phyloP scores from a whole-genome alignment of 1,140 invertebrate species.

The Hestina assimilis region DNA sequence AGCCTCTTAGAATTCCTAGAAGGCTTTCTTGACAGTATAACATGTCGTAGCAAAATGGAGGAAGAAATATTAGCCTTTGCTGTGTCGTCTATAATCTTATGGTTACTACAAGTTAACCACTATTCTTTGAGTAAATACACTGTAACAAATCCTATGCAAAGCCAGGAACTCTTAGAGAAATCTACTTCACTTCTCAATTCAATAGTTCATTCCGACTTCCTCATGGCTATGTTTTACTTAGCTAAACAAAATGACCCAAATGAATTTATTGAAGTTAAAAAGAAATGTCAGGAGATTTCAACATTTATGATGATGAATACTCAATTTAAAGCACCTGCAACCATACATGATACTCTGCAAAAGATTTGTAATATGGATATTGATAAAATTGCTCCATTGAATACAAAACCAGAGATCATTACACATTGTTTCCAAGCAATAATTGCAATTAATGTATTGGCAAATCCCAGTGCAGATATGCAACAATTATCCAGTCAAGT shows the following conservation, averaged over 20 bases:
- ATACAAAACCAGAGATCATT: conserved; percentile 81
- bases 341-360: conserved; percentile 81
- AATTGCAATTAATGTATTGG: conserved; percentile 85
- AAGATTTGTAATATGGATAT: conserved; percentile 81
- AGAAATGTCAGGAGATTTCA: conserved; percentile 87
- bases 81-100: conserved; percentile 87
- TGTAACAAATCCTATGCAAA: conserved; percentile 74
- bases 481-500: conserved; percentile 89
- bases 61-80: conserved; percentile 87
- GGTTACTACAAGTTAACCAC: conserved; percentile 89
- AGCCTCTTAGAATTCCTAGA: conserved; percentile 92
- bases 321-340: conserved; percentile 76
- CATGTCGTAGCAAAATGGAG: conserved; percentile 87
- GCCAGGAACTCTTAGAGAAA: conserved; percentile 83
- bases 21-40: conserved; percentile 85
- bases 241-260: conserved; percentile 86
- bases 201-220: conserved; percentile 86
- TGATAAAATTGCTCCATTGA: conserved; percentile 79
- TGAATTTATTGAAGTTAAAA: conserved; percentile 83
- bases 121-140: conserved; percentile 79
- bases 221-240: conserved; percentile 89
- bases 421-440: conserved; percentile 87
- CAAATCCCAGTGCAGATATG: conserved; percentile 88
- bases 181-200: conserved; percentile 84
- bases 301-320: conserved; percentile 80